Base-by-base conservation (phyloP, 2,888 invertebrate genomes). In the Andrena fulva region DNA sequence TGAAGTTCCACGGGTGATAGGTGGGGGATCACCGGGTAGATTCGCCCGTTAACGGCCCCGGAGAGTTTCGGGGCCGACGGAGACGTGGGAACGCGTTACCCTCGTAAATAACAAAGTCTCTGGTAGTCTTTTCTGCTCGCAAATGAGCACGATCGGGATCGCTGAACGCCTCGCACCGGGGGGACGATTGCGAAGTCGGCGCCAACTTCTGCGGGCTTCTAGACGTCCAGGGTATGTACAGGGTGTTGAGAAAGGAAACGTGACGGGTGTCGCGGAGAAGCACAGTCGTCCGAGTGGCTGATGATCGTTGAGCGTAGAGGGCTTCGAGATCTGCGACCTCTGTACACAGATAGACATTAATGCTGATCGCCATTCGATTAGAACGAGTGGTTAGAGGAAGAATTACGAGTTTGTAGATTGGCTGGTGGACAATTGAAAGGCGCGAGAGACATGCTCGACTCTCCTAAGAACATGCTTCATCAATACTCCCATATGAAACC, bases 131-230 rank as follows among this genome's bases (percentile, higher is more conserved):
- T 68, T 29, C 48, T 27, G 67, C 48, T 72, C 59, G 75, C 68
- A 66, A 69, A 74, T 75, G 64, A 75, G 64, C 59, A 56, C 72
- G 74, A 70, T 74, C 79, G 64, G 54, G 64, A 79, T 79, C 75
- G 67, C 69, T 64, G 69, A 69, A 64, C 69, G 74, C 66, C 60
- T 66, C 69, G 60, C 75, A 50, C 66, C 42, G 72, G 70, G 73
- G 24, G 77, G 73, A 73, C 72, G 67, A 73, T 66, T 66, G 76
- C 69, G 68, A 70, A 77, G 63, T 77, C 70, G 76, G 76, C 70
- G 76, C 70, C 76, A 77, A 70, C 76, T 77, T 64, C 72, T 27
- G 64, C 54, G 54, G 72, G 72, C 72, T 73, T 73, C 72, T 54
- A 54, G 42, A 73, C 54, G 48, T 27, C 56, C 56, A 27, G 24